Evolutionary conservation across 2,888 invertebrate species (phyloP), one percentile per base, ranked within the genome.

Genomic region (Phaedon cochleariae): DNA sequence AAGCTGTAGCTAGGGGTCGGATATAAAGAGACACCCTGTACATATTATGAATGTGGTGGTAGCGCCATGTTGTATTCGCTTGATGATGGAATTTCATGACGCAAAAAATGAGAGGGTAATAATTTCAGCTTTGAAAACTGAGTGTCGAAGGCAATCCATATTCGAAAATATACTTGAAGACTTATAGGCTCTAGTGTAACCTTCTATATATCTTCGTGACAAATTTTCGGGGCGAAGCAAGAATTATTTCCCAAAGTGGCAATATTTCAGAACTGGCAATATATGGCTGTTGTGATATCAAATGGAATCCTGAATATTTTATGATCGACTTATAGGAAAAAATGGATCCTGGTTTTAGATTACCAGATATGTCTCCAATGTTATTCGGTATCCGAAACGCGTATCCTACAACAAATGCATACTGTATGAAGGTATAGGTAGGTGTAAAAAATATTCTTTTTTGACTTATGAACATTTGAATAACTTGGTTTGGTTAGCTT

Each of bases 191-290:
- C 34, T 15, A 2, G 51, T 26, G 6, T 26, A 22, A 51, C 29
- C 52, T 9, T n/a, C 15, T 52, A 52, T 52, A 29, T 52, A n/a
- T 52, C 52, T 2, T 31, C 29, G 31, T 22, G 26, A 52, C 52
- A 52, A 52, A 52, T 52, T 31, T 41, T 22, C 21, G 17, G 18
- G 52, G 17, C 31, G 5, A 52, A 51, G 52, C 31, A 31, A 31
- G 29, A 52, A n/a, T 18, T 29, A 52, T 52, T 26, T 52, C 26
- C 18, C 29, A 7, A n/a, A 51, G 29, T n/a, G 15, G 31, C 15
- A 52, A 52, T 17, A 52, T 52, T 31, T 52, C 52, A 52, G 26
- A 29, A 31, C 12, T 7, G 15, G 15, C 15, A 4, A 22, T 29
- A 31, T 31, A 18, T 12, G 15, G 7, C 52, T 52, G 31, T 31